phyloP scores from a whole-genome alignment of 1,140 invertebrate genomes.

The Yoshiicerus persimilis region DNA sequence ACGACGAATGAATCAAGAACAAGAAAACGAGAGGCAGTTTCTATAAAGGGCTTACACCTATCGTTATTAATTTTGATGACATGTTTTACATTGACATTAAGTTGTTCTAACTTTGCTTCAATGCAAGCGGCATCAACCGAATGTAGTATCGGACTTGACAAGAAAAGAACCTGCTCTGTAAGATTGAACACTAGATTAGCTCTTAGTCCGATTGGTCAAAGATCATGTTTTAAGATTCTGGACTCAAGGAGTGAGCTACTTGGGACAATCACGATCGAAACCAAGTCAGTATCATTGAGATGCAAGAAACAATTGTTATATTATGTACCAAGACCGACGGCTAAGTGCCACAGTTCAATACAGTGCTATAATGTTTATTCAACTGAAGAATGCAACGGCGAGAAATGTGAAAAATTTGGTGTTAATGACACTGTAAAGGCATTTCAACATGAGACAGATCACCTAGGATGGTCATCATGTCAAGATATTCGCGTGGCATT shows the following conservation, averaged over 20 bases:
- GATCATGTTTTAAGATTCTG: not conserved
- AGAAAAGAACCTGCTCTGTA: not conserved
- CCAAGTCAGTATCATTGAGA: not conserved
- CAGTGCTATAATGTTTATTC: not conserved
- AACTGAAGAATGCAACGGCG: not conserved
- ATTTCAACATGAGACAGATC: not conserved
- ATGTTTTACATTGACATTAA: not conserved
- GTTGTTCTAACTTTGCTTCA: not conserved
- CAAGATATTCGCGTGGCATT: no score
- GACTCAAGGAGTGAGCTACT: not conserved
- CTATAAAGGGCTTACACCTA: not conserved
- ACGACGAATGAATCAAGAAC: not conserved
- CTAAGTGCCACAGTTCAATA: not conserved
- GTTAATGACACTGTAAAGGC: not conserved
- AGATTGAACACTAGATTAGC: not conserved
- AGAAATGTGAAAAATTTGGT: not conserved
- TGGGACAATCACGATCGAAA: not conserved
- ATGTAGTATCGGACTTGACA: not conserved
- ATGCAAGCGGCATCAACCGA: not conserved
- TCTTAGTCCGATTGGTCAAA: not conserved
- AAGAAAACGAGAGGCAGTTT: not conserved
- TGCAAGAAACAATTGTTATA: not conserved
- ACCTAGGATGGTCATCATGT: not conserved
- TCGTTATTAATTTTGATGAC: not conserved
- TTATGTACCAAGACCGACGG: not conserved